A percentile compares a stretch with the other conserved stretches of the same genome.
Conservation (phyloP, 1,140 invertebrate species). For the Drosophila watanabei region DNA sequence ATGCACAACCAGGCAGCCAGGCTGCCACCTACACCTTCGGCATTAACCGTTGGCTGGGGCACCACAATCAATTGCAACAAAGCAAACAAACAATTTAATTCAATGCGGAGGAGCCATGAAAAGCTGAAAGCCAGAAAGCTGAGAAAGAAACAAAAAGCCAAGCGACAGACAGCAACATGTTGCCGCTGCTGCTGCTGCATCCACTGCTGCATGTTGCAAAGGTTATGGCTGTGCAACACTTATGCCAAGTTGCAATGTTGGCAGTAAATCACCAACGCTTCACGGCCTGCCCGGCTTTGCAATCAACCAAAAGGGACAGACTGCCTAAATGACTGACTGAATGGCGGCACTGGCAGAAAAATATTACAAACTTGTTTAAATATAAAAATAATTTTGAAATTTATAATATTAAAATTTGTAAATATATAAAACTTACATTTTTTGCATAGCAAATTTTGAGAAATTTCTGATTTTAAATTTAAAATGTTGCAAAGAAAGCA, state of each 20-base stretch:
- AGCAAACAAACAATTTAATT: slow-evolving; percentile 85
- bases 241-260: slow-evolving; percentile 84
- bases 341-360: slow-evolving; percentile 27
- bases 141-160: slow-evolving; percentile 50
- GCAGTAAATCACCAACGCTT: slow-evolving; percentile 75
- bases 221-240: slow-evolving; percentile 84
- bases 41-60: slow-evolving; percentile 80
- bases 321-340: slow-evolving; percentile 54
- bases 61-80: slow-evolving; percentile 82
- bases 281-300: slow-evolving; percentile 61
- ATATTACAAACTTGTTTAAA: neutral
- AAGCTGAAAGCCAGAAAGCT: slow-evolving; percentile 45
- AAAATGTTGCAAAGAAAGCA: too few species aligned
- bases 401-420: too few species aligned
- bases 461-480: neutral
- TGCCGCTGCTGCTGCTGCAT: slow-evolving; percentile 40
- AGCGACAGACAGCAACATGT: slow-evolving; percentile 70
- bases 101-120: slow-evolving; percentile 75
- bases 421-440: too few species aligned
- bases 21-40: slow-evolving; percentile 66
- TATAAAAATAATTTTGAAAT: too few species aligned
- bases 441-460: too few species aligned
- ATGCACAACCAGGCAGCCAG: slow-evolving; percentile 34
- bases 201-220: slow-evolving; percentile 74
- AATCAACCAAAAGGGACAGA: slow-evolving; percentile 64